Base-by-base conservation (phyloP, 2,113 vertebrate genomes). In the Nanorana parkeri region DNA sequence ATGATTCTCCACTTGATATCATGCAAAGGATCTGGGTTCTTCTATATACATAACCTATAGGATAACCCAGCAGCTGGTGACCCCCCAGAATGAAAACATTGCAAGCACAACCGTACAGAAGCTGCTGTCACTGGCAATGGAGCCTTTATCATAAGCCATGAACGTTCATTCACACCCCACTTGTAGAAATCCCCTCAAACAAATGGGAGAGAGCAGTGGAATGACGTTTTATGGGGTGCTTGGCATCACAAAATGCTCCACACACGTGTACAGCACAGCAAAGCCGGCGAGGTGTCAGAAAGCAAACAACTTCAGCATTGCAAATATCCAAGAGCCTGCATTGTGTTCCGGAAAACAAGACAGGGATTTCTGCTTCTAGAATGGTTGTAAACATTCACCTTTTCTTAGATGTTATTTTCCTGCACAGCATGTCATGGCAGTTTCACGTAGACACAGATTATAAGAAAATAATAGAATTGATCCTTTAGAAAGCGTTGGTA, bases 251-350 rank as follows among this genome's bases (percentile, higher is more conserved):
- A 17, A 52, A 23, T 15, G 21, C 17, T 54, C 13, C 68, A 21
- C 54, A 68, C 75, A 77, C 75, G 77, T 79, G 77, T 58, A 24
- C 77, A 66, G 54, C 75, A 65, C 47, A 55, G 47, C n/a, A 23
- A 71, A 71, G 41, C 52, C 51, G n/a, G 60, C 41, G 47, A 74
- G 56, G 54, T 60, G 71, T 32, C 71, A 74, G 47, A 11, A 55
- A 21, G 20, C 55, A 75, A 74, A 56, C 68, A 54, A 55, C 51
- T 72, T 52, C 60, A 21, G 5, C 60, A 63, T 11, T 24, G 21
- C 60, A 23, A 5, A 52, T 17, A 26, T 15, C 26, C 16, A 54
- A 10, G 23, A 26, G 23, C 36, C 16, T 23, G 0, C 24, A 52
- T 17, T 16, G 10, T 6, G 3, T 36, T 36, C 3, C 3, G 10